Conservation (phyloP, 2,888 invertebrate genomes). For the Pollenia griseotomentosa region DNA sequence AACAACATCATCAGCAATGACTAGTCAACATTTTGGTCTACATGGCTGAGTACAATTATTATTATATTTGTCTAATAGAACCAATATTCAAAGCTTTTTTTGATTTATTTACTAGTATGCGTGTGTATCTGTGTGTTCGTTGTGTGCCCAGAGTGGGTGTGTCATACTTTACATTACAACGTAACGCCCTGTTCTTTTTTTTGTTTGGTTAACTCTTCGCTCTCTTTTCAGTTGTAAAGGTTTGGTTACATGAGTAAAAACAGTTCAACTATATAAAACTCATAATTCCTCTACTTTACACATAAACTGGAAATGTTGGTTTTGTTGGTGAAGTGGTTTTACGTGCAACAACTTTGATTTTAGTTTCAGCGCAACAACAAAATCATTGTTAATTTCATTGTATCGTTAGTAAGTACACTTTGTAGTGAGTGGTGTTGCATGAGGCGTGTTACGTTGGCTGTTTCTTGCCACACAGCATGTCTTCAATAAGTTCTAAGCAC, state of each 20-base stretch:
- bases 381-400: conserved; percentile 67
- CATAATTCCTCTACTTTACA: conserved; percentile 23
- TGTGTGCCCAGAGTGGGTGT: conserved; percentile 36
- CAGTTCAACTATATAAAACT: conserved; percentile 47
- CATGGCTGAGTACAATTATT: conserved; percentile 58
- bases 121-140: background rate
- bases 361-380: conserved; percentile 39
- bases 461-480: conserved; percentile 54
- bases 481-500: conserved; percentile 33
- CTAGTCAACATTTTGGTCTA: conserved; percentile 60
- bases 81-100: conserved; percentile 25
- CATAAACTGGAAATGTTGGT: conserved; percentile 17
- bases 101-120: background rate
- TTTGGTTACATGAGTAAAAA: conserved; percentile 31
- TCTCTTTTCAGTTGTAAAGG: background rate
- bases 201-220: conserved; percentile 4
- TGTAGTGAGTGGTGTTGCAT: conserved; percentile 43
- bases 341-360: conserved; percentile 60
- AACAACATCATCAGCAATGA: conserved; percentile 45
- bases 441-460: conserved; percentile 39
- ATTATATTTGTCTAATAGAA: conserved; percentile 71
- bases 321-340: conserved; percentile 19
- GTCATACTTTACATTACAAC: conserved; percentile 57
- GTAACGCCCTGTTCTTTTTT: conserved; percentile 51
- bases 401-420: conserved; percentile 29